A percentile compares a stretch with the other conserved stretches of the same genome.
Conservation (phyloP, 2,797 vertebrate genomes). For the Acridotheres tristis region DNA sequence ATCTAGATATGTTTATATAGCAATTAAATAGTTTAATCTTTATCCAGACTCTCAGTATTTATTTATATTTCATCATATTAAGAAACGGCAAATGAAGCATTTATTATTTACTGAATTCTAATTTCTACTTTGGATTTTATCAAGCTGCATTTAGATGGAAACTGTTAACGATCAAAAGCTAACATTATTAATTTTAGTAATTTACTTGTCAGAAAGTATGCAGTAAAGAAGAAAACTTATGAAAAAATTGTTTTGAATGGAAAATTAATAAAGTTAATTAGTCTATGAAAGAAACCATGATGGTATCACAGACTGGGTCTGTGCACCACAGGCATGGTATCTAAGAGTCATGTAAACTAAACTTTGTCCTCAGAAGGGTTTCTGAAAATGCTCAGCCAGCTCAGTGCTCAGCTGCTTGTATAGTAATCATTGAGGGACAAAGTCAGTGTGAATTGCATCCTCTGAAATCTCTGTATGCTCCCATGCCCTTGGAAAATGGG, state of each 20-base stretch:
- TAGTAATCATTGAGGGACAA: background rate
- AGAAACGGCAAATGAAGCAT: background rate
- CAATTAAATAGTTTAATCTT: background rate
- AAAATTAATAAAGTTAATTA: background rate
- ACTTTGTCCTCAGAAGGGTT: background rate
- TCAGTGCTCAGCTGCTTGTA: background rate
- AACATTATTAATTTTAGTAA: background rate
- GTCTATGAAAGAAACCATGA: background rate
- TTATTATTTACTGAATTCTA: background rate
- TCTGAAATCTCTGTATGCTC: background rate
- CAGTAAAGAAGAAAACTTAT: background rate
- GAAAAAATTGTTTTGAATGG: background rate
- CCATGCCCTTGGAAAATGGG: background rate
- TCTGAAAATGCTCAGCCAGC: background rate
- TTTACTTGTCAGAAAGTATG: background rate
- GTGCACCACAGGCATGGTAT: background rate
- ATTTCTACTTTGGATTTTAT: background rate
- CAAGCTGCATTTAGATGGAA: background rate
- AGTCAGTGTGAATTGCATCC: background rate
- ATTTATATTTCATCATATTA: background rate
- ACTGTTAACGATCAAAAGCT: background rate
- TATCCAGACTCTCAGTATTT: background rate
- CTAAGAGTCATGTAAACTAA: background rate
- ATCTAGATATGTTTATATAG: background rate
- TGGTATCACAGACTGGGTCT: background rate